Evolutionary conservation across 2,888 invertebrate genomes (phyloP), one percentile per base, ranked within the genome.

Genomic region (Epsilonema sp.): DNA sequence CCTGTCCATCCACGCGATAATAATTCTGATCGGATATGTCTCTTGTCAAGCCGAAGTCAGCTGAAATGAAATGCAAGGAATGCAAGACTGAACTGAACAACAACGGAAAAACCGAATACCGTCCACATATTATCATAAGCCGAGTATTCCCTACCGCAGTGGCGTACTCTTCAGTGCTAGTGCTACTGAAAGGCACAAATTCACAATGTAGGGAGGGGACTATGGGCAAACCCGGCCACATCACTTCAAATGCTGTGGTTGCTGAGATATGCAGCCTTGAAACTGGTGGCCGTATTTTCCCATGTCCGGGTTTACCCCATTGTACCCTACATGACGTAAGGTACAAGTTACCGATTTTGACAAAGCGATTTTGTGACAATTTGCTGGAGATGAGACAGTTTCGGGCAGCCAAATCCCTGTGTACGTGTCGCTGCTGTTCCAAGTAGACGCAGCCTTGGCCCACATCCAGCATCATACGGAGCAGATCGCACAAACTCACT

Each of bases 21-120:
- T 94, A 97, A 66, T 94, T 92, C 31, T 84, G 89, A 65, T 86
- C 85, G 67, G 92, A 92, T 52, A 94, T 85, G 66, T 94, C 92
- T 52, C 94, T 73, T 0, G 94, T 90, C 8, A 97, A 72, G 0
- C 94, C 94, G 65, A n/a, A n/a, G n/a, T n/a, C n/a, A n/a, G n/a
- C n/a, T n/a, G n/a, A n/a, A n/a, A 31, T 11, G 31, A 31, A 8
- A 31, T 16, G 31, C 31, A 31, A 31, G 8, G 16, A 8, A 11
- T 16, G 8, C 31, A n/a, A n/a, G n/a, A n/a, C n/a, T n/a, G n/a
- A 31, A 31, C 16, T 31, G 8, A 31, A 31, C 8, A 31, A 11
- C 8, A 11, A 31, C 16, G n/a, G n/a, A n/a, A n/a, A n/a, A n/a
- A n/a, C n/a, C n/a, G n/a, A n/a, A n/a, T n/a, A n/a, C n/a, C n/a